Evolutionary conservation across 2,888 invertebrate species (phyloP), one percentile per base, ranked within the genome.

Genomic region (Eugnorisma glareosa): DNA sequence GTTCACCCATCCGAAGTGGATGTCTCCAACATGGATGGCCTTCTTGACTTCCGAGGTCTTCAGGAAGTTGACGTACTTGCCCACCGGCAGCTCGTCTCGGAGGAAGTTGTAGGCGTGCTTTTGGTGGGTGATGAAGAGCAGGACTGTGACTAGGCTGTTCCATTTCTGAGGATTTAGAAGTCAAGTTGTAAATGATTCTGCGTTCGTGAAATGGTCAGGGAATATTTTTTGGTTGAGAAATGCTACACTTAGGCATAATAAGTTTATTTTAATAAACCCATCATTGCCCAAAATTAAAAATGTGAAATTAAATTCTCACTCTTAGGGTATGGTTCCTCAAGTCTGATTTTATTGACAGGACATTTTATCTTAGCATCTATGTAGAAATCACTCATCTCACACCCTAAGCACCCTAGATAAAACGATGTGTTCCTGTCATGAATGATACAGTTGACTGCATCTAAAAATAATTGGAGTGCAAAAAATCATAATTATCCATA

Each of bases 21-120:
- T 93, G 61, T 93, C 93, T 0, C 96, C 96, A 0, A 96, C 96
- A 75, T 96, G 96, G 7, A 96, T 76, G 0, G 96, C 96, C 21
- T 87, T 90, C 85, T 93, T 95, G 1, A 95, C 88, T 31, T 93
- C 93, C 0, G 93, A 82, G 1, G 79, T 87, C 21, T 84, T 85
- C 6, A 96, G 85, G 76, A 93, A 93, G 0, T 57, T 45, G 0
- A 84, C 43, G 79, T 91, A 96, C 13, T 73, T 85, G 1, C 94
- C 95, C 0, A 93, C 79, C 0, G 75, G 18, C 0, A 95, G n/a
- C 0, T 94, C 92, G 82, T 96, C 95, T 2, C 82, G 86, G 0
- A 96, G 90, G 88, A 94, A 96, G 80, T 96, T 96, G 91, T 96
- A 96, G 0, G 89, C 95, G 67, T 96, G 96, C 73, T 86, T 90